Percentiles rank a stretch among this genome's conserved stretches.
Evolutionary conservation across 2,888 invertebrate genomes (phyloP).

Genomic region (Cylindroiulus punctatus): DNA sequence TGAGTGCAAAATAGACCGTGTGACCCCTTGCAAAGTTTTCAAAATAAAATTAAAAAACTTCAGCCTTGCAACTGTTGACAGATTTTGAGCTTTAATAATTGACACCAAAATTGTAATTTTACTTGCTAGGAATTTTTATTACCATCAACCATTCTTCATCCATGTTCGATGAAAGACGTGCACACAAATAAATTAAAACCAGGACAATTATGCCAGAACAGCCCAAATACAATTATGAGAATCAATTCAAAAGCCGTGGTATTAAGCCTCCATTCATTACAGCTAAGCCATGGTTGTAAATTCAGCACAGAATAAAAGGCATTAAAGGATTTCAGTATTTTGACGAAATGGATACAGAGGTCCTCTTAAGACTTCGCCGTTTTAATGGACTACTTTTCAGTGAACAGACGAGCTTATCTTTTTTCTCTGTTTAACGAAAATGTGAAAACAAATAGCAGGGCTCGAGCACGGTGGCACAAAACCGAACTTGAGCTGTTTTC

Average conservation of each 20-base stretch:
- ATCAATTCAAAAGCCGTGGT: background rate
- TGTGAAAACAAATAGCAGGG: background rate
- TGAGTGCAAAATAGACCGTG: too few relatives aligned
- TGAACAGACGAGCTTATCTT: background rate
- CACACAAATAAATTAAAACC: background rate
- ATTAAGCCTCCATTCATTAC: constrained; percentile 17
- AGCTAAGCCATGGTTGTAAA: background rate
- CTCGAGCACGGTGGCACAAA: background rate
- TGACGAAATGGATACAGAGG: constrained; percentile 9
- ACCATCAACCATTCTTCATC: too few relatives aligned
- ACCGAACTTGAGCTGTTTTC: background rate
- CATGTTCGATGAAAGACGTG: background rate
- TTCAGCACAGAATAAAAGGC: background rate
- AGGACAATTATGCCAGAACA: background rate
- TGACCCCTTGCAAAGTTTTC: too few relatives aligned
- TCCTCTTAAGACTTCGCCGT: background rate
- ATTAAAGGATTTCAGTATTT: background rate
- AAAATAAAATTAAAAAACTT: too few relatives aligned
- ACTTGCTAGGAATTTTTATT: too few relatives aligned
- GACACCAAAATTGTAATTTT: too few relatives aligned
- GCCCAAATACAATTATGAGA: background rate
- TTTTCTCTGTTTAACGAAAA: background rate
- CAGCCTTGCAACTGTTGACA: too few relatives aligned
- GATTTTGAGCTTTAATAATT: too few relatives aligned
- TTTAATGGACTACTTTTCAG: background rate